Base-by-base conservation (phyloP, 1,140 invertebrate genomes). In the Hetaerina americana region DNA sequence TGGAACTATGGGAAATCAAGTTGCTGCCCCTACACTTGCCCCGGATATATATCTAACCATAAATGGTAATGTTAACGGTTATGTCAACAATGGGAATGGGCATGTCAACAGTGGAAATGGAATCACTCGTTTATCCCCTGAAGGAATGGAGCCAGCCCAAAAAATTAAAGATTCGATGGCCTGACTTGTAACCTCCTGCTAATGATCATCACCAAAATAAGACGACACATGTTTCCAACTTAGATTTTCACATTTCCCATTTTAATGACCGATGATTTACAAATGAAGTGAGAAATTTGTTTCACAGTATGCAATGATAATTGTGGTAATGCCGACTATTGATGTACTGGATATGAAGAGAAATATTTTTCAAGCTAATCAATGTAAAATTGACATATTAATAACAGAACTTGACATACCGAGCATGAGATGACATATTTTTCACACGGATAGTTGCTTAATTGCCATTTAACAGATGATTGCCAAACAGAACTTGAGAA, bases 1-100 rank as follows among this genome's bases (percentile, higher is more conserved):
- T 24, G 76, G 76, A 22, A 78, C 74, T 72, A 77, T 76, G 69
- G 77, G 77, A 57, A 57, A 57, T 57, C 40, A 57, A 57, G 22
- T 57, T 57, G 15, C 40, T 57, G 15, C 40, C 22, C 40, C 40
- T 57, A 12, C 40, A 5, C 40, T n/a, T 57, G 40, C 40, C 22
- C 40, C 67, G 24, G 67, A 28, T 18, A 68, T 68, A 3, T 68
- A 68, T 18, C 27, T 68, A 25, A 26, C 67, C 6, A 25, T 68
- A 5, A 68, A 68, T 28, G 67, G 67, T 3, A 18, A 28, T 28
- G 67, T 28, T 25, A 68, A 68, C 26, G 67, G 67, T 25, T 68
- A 18, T 15, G 27, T 68, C 12, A 28, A 26, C 67, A 68, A 68
- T 28, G 67, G 67, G 18, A 68, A 68, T 28, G 27, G 67, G 18